Evolutionary conservation across 2,888 invertebrate species (phyloP), one percentile per base, ranked within the genome.

Genomic region (Piscicola geometra): DNA sequence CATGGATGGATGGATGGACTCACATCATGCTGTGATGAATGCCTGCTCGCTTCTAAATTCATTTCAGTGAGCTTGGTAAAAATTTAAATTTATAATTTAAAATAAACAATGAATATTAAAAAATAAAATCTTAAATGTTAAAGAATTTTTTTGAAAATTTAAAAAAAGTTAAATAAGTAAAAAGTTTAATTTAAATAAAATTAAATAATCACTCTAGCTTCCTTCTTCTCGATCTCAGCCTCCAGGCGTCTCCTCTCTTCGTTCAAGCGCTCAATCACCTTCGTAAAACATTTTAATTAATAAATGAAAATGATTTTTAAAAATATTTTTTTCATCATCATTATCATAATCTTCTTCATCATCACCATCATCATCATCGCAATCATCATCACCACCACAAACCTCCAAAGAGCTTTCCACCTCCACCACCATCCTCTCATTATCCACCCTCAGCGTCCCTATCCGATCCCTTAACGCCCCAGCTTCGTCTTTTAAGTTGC

Each of bases 351-450:
- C 12, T 47, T 47, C 50, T 15, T 47, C 21, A 21, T 15, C 21
- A 47, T 47, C 50, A 47, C 50, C 21, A 47, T 47, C 50, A 47
- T 47, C 50, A 47, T 47, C 50, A 47, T 47, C 50, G 21, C 50
- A 9, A 47, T 47, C 50, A 47, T 47, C 50, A 47, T 47, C 50
- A 47, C 21, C 50, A 47, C 50, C 50, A 47, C 50, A 9, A 47
- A 47, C 50, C 50, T 47, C 50, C 12, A 47, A 15, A 47, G 50
- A 47, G 50, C 21, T 47, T 9, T 21, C 21, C 50, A 47, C 21
- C 50, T 47, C 50, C 50, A 47, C 50, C 50, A 47, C 50, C 50
- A 47, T 47, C 50, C 21, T 47, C 50, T 47, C 50, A 47, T 47
- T 47, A 21, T 47, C 50, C 50, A 9, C 50, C 50, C 9, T 15